Evolutionary conservation across 2,888 invertebrate genomes (phyloP).

Genomic region (Orgyia antiqua): DNA sequence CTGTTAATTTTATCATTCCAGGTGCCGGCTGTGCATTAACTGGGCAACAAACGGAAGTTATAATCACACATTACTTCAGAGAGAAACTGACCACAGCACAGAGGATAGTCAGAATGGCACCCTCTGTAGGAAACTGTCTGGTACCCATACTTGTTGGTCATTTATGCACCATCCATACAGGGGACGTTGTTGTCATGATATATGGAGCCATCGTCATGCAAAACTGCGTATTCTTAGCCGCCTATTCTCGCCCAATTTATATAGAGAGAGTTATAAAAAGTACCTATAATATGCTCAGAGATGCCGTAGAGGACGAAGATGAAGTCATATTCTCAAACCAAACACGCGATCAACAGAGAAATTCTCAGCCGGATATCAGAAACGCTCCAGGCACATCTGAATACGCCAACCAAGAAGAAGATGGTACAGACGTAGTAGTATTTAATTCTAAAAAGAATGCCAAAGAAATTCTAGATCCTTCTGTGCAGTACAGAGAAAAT

Average conservation of each 20-base stretch:
- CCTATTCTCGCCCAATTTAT: slow-evolving; percentile 76
- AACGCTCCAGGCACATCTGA: background rate
- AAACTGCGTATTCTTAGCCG: slow-evolving; percentile 71
- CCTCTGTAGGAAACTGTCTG: slow-evolving; percentile 73
- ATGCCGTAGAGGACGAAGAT: slow-evolving; percentile 72
- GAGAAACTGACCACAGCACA: slow-evolving; percentile 72
- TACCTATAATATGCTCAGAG: slow-evolving; percentile 66
- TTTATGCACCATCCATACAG: slow-evolving; percentile 59
- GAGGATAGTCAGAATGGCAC: slow-evolving; percentile 70
- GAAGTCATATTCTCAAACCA: slow-evolving; percentile 77
- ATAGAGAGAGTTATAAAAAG: slow-evolving; percentile 63
- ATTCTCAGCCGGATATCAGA: background rate
- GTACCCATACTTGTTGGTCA: slow-evolving; percentile 71
- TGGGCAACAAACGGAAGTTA: slow-evolving; percentile 76
- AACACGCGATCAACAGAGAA: slow-evolving; percentile 19
- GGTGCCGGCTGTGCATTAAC: slow-evolving; percentile 77
- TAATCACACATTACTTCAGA: slow-evolving; percentile 78
- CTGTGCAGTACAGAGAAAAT: slow-evolving; percentile 48
- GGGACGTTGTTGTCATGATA: slow-evolving; percentile 69
- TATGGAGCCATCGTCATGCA: slow-evolving; percentile 79
- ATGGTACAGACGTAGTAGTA: slow-evolving; percentile 58
- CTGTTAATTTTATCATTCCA: slow-evolving; percentile 8
- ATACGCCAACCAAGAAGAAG: slow-evolving; percentile 45
- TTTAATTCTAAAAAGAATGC: slow-evolving; percentile 58
- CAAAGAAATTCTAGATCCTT: slow-evolving; percentile 59